Conservation (phyloP, 2,113 vertebrate genomes). For the Sinocyclocheilus rhinocerous region DNA sequence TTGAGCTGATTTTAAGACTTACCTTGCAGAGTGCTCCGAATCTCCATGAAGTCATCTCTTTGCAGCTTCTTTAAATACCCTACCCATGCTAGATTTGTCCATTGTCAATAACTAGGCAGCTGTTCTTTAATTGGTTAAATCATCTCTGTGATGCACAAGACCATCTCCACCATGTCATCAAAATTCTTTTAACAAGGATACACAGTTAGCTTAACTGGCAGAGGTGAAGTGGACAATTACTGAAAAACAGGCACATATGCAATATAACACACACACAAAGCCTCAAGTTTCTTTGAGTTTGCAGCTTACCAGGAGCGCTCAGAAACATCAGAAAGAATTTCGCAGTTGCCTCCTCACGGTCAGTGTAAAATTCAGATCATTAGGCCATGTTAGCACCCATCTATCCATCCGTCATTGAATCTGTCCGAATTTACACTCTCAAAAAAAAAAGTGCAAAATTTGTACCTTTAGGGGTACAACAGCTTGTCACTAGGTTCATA, state of each 20-base stretch:
- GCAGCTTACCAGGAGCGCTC: slow-evolving; percentile 47
- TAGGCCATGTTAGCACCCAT: neutral
- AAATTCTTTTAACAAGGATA: slow-evolving; percentile 73
- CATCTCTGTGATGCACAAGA: slow-evolving; percentile 51
- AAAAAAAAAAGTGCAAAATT: too few species aligned
- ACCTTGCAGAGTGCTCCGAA: neutral
- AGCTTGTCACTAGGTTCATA: too few species aligned
- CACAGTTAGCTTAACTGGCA: slow-evolving; percentile 52
- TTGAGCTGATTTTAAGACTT: neutral
- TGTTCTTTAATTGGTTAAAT: slow-evolving; percentile 35
- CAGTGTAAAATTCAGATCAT: neutral
- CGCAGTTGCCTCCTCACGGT: neutral
- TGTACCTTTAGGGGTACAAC: too few species aligned
- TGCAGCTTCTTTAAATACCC: slow-evolving; percentile 63
- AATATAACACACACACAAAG: neutral
- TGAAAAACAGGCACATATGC: slow-evolving; percentile 35
- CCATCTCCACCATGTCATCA: slow-evolving; percentile 6
- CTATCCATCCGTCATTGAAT: neutral
- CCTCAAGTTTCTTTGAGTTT: slow-evolving; percentile 10
- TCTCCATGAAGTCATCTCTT: neutral
- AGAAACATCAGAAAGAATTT: slow-evolving; percentile 66
- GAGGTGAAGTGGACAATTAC: slow-evolving; percentile 59
- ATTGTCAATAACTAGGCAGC: neutral
- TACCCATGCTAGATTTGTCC: neutral
- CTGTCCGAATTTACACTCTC: too few species aligned